A percentile compares a stretch with the other conserved stretches of the same genome.
These are phyloP conservation scores for Coregonus sp. DNA, from an alignment of 2,797 vertebrate species.

Conservation along the genomic window DNA sequence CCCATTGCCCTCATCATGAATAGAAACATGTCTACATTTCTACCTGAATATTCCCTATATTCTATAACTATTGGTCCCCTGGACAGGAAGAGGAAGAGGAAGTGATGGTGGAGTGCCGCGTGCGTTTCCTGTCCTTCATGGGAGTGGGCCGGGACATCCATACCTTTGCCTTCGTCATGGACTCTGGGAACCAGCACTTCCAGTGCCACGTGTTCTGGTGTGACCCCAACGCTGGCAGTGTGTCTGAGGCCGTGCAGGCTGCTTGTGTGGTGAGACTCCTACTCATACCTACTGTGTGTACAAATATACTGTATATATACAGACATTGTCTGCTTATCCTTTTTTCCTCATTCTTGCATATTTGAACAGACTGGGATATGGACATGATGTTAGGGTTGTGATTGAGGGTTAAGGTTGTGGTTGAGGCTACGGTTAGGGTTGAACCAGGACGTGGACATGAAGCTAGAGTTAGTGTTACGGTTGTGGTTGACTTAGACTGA, in stretches of 20 bases:
- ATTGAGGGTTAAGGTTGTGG: no score
- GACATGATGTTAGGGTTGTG: not conserved
- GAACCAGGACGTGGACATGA: not conserved
- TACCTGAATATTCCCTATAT: not conserved
- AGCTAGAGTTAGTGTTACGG: not conserved
- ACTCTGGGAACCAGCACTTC: constrained; percentile 93
- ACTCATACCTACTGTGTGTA: constrained; percentile 1
- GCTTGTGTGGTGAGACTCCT: constrained; percentile 89
- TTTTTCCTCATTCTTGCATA: not conserved
- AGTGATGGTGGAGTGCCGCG: constrained; percentile 91
- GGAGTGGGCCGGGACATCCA: constrained; percentile 93
- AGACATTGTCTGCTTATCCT: not conserved
- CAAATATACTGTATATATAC: not conserved
- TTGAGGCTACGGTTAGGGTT: not conserved
- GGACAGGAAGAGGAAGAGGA: constrained; percentile 87
- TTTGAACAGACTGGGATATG: not conserved
- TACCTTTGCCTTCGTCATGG: constrained; percentile 97
- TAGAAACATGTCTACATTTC: not conserved
- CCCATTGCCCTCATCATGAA: not conserved
- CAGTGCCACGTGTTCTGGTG: constrained; percentile 97
- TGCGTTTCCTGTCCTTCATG: constrained; percentile 97
- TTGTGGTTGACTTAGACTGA: not conserved
- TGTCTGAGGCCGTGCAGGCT: constrained; percentile 95
- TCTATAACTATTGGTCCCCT: constrained; percentile 18
- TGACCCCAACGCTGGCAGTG: constrained; percentile 90